These are phyloP conservation scores for Enteromius fasciolatus DNA, from an alignment of 2,797 vertebrate genomes.

Conservation along the genomic window DNA sequence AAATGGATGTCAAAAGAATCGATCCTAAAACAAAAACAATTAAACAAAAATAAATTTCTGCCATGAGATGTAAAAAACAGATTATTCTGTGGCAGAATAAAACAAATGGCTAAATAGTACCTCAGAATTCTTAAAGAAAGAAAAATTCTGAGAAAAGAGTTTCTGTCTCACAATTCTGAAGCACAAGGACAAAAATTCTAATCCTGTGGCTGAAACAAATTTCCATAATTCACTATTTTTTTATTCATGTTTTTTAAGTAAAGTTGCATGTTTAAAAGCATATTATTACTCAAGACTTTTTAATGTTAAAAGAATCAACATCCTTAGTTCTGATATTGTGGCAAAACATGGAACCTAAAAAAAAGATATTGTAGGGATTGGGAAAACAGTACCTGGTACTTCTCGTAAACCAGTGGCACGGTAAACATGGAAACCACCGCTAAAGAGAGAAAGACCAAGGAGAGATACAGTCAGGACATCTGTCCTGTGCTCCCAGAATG, in stretches of 20 bases:
- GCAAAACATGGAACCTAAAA: not conserved
- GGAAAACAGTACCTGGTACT: slow-evolving; percentile 88
- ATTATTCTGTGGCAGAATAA: not conserved
- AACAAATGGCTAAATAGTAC: not conserved
- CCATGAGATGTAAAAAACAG: not conserved
- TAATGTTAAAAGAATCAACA: not conserved
- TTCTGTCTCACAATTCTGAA: not conserved
- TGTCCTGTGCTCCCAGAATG: not conserved
- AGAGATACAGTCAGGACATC: not conserved
- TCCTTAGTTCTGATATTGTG: not conserved
- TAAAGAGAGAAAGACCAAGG: slow-evolving; percentile 66
- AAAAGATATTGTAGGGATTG: not conserved
- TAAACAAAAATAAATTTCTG: not conserved
- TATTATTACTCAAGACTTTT: not conserved
- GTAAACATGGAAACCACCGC: slow-evolving; percentile 98
- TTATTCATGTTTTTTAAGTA: not conserved
- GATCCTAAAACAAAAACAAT: not conserved
- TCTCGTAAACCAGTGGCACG: slow-evolving; percentile 96
- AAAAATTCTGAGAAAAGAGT: not conserved
- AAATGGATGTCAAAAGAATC: not conserved
- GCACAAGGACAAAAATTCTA: not conserved
- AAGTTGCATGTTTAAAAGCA: not conserved
- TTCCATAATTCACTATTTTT: not conserved
- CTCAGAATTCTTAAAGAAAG: not conserved
- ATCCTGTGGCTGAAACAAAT: not conserved